Conservation (phyloP, 2,797 vertebrate species). For the Glossophaga mutica region DNA sequence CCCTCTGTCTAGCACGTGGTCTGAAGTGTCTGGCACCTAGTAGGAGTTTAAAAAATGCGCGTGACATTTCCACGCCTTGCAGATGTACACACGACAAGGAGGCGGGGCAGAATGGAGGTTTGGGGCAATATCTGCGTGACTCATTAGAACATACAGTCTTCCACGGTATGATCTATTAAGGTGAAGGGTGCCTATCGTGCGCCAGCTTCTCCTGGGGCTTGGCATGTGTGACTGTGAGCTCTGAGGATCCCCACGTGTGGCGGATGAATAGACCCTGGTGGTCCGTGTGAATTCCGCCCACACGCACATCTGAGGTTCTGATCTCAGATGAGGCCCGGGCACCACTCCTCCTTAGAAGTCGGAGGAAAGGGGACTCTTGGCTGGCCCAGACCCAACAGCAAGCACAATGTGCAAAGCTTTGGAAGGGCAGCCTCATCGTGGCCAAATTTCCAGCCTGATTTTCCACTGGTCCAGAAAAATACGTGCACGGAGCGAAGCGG, state of each 20-base stretch:
- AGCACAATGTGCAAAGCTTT: slow-evolving; percentile 30
- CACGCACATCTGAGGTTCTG: background rate
- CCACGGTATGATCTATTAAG: background rate
- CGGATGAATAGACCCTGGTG: background rate
- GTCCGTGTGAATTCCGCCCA: background rate
- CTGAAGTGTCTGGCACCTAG: background rate
- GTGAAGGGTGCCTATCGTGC: background rate
- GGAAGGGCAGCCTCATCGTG: slow-evolving; percentile 11
- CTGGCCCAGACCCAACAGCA: background rate
- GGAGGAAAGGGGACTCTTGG: background rate
- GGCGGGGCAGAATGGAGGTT: background rate
- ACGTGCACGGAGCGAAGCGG: background rate
- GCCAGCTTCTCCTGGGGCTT: background rate
- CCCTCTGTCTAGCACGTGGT: too few species aligned
- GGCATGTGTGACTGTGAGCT: background rate
- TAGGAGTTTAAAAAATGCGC: background rate
- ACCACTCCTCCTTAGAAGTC: slow-evolving; percentile 16
- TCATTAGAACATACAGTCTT: background rate
- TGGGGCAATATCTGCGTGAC: background rate
- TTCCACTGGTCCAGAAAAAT: slow-evolving; percentile 58
- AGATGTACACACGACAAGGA: background rate
- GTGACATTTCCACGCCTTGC: background rate
- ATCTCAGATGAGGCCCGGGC: background rate
- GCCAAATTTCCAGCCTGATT: slow-evolving; percentile 55
- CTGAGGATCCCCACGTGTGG: background rate